Percentiles rank a stretch among this genome's conserved stretches.
These are phyloP conservation scores for Holotrichia oblita DNA, from an alignment of 1,140 invertebrate genomes.

Conservation along the genomic window DNA sequence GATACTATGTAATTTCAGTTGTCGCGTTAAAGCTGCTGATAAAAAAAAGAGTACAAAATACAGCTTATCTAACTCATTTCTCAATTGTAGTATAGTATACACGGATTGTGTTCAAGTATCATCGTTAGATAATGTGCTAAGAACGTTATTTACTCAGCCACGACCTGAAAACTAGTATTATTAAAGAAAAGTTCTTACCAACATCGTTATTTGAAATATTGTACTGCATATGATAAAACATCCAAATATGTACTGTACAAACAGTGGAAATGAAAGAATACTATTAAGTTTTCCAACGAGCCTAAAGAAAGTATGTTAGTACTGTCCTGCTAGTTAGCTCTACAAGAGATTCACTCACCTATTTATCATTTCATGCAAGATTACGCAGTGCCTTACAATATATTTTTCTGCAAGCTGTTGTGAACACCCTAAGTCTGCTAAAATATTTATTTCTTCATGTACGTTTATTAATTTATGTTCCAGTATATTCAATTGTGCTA, in stretches of 20 bases:
- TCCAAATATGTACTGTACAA: neutral
- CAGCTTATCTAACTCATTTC: too few relatives aligned
- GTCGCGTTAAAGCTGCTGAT: too few relatives aligned
- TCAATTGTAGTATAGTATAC: too few relatives aligned
- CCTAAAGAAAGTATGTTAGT: neutral
- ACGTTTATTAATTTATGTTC: neutral
- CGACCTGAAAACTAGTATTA: too few relatives aligned
- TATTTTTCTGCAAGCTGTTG: neutral
- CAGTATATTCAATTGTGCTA: too few relatives aligned
- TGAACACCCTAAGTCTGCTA: neutral
- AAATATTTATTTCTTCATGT: neutral
- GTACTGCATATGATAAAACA: too few relatives aligned
- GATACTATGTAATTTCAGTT: too few relatives aligned
- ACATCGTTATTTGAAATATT: neutral
- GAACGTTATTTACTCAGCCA: too few relatives aligned
- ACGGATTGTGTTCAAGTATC: too few relatives aligned
- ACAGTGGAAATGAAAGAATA: constrained; percentile 4
- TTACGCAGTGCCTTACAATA: neutral
- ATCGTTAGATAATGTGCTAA: too few relatives aligned
- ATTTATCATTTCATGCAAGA: constrained; percentile 12
- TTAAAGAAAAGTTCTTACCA: constrained; percentile 2
- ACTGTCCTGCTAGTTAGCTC: neutral
- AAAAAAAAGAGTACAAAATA: too few relatives aligned
- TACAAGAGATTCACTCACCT: neutral
- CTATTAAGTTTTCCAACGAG: neutral